Evolutionary conservation across 2,888 invertebrate species (phyloP).

Genomic region (Falcaria lacertinaria): DNA sequence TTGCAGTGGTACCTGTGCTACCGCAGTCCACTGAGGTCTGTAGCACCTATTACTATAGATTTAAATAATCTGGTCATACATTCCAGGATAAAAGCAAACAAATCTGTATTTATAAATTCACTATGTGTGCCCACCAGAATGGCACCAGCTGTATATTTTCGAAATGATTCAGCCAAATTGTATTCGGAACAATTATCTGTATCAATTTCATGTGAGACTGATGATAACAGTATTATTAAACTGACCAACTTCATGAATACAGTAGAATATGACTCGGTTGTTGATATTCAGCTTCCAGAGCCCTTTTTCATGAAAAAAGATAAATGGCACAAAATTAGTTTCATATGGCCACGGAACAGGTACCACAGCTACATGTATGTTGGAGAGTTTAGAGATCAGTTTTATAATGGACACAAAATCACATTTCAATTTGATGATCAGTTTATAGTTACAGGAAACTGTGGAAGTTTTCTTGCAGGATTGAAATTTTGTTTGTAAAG

Average conservation of each 20-base stretch:
- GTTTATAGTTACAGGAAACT: constrained; percentile 35
- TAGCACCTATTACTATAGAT: constrained; percentile 61
- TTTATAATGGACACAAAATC: constrained; percentile 50
- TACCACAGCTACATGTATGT: constrained; percentile 55
- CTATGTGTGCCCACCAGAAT: constrained; percentile 66
- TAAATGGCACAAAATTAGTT: constrained; percentile 65
- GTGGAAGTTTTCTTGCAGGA: constrained; percentile 65
- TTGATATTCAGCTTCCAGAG: constrained; percentile 60
- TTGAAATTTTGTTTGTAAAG: constrained; percentile 65
- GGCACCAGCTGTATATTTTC: constrained; percentile 57
- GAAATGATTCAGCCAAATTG: constrained; percentile 42
- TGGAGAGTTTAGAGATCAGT: constrained; percentile 57
- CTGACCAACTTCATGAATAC: constrained; percentile 54
- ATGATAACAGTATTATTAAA: constrained; percentile 54
- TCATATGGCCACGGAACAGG: constrained; percentile 57
- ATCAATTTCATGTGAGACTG: constrained; percentile 50
- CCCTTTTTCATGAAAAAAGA: constrained; percentile 65
- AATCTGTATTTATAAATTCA: constrained; percentile 67
- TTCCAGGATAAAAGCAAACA: constrained; percentile 59
- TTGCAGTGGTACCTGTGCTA: constrained; percentile 63
- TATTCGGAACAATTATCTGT: constrained; percentile 67
- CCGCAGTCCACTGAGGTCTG: constrained; percentile 56
- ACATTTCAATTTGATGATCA: constrained; percentile 68
- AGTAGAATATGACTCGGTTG: constrained; percentile 63
- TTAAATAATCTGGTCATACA: constrained; percentile 47